Base-by-base conservation (phyloP, 1,140 invertebrate species). In the Micrasema minimum region DNA sequence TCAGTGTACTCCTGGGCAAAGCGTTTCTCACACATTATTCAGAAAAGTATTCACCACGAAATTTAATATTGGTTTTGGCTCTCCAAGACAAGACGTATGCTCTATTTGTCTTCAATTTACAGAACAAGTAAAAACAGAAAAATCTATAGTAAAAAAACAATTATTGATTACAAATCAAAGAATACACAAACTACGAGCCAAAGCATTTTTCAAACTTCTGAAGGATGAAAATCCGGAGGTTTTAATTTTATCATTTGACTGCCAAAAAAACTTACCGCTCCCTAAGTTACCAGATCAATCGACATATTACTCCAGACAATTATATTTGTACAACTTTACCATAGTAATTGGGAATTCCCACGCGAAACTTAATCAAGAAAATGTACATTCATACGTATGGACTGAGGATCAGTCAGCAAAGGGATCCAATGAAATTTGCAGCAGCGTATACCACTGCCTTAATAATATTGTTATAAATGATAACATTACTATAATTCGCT, bases 271-370 rank as follows among this genome's bases (percentile, higher is more conserved):
- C 70, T 26, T 76, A 18, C 64, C 62, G 2, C 35, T 79, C 6
- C 77, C 77, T 1, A 80, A 79, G 71, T 12, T 80, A 11, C 78
- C 76, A 9, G 78, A 80, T 59, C 79, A 80, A 67, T 55, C 48
- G 37, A 74, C 77, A 1, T 80, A 80, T 74, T 80, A 79, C 46
- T 66, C 66, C n/a, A 26, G 77, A 7, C 78, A 82, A 68, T 61
- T 81, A 7, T 77, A 78, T 69, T 65, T 79, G 22, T 79, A 78
- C 46, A 79, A 79, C 68, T 79, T 80, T 51, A 77, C 77, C 5
- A 75, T 80, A 20, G 77, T 78, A 9, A 53, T 68, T 53, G 77
- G 77, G 26, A 48, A 38, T 57, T 75, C 77, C 11, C 74, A 23
- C 7, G n/a, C n/a, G 3, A 11, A 4, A 4, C 10, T 62, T 12